Evolutionary conservation across 2,888 invertebrate species (phyloP).

Genomic region (Drosophila neoperkinsi): DNA sequence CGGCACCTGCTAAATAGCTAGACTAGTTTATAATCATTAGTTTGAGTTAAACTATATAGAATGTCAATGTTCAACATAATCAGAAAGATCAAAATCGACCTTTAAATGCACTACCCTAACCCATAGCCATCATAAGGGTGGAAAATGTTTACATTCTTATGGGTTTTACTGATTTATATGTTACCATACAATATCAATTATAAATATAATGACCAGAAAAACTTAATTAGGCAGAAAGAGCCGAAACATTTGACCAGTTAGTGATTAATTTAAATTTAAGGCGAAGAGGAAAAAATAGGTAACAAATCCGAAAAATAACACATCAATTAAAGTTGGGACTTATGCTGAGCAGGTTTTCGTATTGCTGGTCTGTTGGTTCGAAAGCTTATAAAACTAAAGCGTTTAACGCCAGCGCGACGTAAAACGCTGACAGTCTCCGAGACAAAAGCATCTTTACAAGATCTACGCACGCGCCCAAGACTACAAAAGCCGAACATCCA

Average conservation of each 20-base stretch:
- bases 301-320: conserved; percentile 20
- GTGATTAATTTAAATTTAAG: conserved; percentile 29
- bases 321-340: conserved; percentile 6
- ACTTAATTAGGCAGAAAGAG: neutral
- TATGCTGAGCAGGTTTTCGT: conserved; percentile 44
- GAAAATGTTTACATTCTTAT: neutral
- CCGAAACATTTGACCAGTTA: neutral
- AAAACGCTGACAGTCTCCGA: conserved; percentile 46
- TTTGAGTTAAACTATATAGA: neutral
- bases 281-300: conserved; percentile 12
- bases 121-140: neutral
- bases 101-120: neutral
- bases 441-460: conserved; percentile 45
- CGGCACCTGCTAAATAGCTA: neutral
- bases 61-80: conserved; percentile 3
- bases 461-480: conserved; percentile 18
- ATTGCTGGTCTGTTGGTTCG: conserved; percentile 15
- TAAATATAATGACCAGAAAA: neutral
- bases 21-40: neutral
- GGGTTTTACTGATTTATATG: neutral
- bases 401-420: conserved; percentile 53
- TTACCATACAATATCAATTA: neutral
- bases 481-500: neutral
- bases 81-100: neutral
- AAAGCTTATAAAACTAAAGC: conserved; percentile 59